These are phyloP conservation scores for Ivindomyrus marchei DNA, from an alignment of 2,113 vertebrate genomes.

Conservation along the genomic window DNA sequence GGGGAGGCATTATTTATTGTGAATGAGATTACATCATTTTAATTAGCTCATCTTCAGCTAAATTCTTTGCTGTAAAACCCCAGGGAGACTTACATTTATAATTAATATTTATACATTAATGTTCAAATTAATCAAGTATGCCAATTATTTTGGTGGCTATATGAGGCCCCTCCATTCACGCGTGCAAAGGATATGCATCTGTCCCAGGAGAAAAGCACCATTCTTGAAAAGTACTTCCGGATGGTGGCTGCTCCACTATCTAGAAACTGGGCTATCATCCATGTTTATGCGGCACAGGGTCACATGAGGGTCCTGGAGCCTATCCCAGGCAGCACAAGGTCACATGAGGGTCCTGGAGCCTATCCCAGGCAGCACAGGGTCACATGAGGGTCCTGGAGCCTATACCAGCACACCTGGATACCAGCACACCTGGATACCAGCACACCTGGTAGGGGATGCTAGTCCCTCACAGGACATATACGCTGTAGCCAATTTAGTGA, in stretches of 20 bases:
- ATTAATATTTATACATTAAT: constrained; percentile 47
- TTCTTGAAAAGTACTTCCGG: neutral
- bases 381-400: no score
- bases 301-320: neutral
- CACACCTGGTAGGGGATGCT: neutral
- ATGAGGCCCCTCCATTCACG: neutral
- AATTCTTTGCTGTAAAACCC: constrained; percentile 60
- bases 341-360: no score
- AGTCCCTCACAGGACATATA: neutral
- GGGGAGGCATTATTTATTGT: constrained; percentile 63
- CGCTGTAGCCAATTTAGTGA: neutral
- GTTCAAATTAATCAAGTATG: constrained; percentile 45
- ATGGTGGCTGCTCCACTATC: neutral
- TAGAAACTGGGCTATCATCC: neutral
- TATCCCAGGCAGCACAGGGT: no score
- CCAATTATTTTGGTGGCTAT: neutral
- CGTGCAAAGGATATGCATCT: neutral
- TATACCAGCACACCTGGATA: no score
- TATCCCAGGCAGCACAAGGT: neutral
- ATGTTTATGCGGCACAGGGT: neutral
- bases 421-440: neutral
- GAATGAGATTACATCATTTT: constrained; percentile 67
- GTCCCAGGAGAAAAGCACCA: neutral
- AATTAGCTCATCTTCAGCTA: constrained; percentile 64
- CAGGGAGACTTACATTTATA: constrained; percentile 53